Percentiles rank a stretch among this genome's conserved stretches.
Evolutionary conservation across 2,113 vertebrate species (phyloP).

Genomic region (Hystrix cristata): DNA sequence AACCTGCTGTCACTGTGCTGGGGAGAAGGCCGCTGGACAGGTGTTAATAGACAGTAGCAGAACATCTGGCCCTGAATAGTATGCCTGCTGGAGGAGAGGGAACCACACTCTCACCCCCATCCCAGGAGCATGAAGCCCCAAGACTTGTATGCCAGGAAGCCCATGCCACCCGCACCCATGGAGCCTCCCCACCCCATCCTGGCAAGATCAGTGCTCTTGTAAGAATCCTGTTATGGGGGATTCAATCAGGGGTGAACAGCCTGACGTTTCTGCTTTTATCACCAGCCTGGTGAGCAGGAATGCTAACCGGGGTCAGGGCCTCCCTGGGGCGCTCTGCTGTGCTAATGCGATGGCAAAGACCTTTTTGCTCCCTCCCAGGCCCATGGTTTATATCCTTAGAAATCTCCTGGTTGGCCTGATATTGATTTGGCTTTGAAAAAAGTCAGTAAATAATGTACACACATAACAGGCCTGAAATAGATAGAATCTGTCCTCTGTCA

Average conservation of each 20-base stretch:
- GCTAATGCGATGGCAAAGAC: not conserved
- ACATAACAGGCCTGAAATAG: conserved; percentile 23
- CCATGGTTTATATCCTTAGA: not conserved
- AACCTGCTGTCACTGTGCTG: rapidly evolving
- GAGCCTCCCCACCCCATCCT: not conserved
- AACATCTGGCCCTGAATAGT: not conserved
- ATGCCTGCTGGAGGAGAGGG: not conserved
- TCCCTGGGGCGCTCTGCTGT: not conserved
- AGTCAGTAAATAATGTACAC: conserved; percentile 35
- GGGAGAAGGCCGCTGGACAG: not conserved
- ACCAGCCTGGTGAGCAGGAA: not conserved
- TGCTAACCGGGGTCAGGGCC: not conserved
- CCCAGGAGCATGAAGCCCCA: not conserved
- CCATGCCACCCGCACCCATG: not conserved
- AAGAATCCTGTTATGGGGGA: not conserved
- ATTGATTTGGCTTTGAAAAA: conserved; percentile 75
- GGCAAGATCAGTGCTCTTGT: rapidly evolving
- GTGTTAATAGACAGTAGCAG: not conserved
- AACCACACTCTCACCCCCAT: not conserved
- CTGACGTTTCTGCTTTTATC: not conserved
- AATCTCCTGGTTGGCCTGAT: conserved; percentile 40
- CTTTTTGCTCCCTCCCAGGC: not conserved
- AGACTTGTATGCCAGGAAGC: not conserved
- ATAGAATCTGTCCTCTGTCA: conserved; percentile 53
- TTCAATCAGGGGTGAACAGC: not conserved